Conservation (phyloP, 2,797 vertebrate species). For the Sebastes hubbsi region DNA sequence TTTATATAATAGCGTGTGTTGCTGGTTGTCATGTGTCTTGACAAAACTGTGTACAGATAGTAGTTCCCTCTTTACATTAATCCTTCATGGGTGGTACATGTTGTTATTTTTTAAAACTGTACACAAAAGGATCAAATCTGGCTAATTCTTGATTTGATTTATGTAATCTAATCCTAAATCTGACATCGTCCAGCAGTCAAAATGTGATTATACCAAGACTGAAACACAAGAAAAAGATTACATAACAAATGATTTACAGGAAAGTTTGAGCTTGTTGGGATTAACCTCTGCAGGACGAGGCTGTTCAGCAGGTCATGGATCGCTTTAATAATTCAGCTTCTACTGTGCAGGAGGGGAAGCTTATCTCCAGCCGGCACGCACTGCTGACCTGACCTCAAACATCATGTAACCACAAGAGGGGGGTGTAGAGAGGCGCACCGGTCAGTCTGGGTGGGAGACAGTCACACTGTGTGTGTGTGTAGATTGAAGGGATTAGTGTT, state of each 20-base stretch:
- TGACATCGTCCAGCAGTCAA: background rate
- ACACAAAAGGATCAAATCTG: background rate
- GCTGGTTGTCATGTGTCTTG: background rate
- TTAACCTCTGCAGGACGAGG: background rate
- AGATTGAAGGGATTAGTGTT: slow-evolving; percentile 19
- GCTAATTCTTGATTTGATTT: background rate
- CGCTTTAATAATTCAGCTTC: slow-evolving; percentile 10
- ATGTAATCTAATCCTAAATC: background rate
- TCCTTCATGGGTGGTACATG: background rate
- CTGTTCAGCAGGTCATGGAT: background rate
- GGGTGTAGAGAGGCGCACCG: slow-evolving; percentile 27
- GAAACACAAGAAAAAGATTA: background rate
- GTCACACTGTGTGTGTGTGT: background rate
- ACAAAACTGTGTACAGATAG: background rate
- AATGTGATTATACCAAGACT: background rate
- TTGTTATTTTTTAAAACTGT: accelerated
- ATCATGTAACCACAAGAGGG: slow-evolving; percentile 55
- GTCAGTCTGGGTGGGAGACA: slow-evolving; percentile 16
- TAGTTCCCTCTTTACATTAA: background rate
- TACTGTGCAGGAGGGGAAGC: background rate
- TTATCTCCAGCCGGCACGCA: slow-evolving; percentile 9
- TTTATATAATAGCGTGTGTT: slow-evolving; percentile 1
- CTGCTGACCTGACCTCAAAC: slow-evolving; percentile 24
- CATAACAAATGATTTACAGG: background rate
- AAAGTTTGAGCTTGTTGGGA: background rate